A percentile compares a stretch with the other conserved stretches of the same genome.
Conservation (phyloP, 2,888 invertebrate genomes). For the Diachrysia chrysitis region DNA sequence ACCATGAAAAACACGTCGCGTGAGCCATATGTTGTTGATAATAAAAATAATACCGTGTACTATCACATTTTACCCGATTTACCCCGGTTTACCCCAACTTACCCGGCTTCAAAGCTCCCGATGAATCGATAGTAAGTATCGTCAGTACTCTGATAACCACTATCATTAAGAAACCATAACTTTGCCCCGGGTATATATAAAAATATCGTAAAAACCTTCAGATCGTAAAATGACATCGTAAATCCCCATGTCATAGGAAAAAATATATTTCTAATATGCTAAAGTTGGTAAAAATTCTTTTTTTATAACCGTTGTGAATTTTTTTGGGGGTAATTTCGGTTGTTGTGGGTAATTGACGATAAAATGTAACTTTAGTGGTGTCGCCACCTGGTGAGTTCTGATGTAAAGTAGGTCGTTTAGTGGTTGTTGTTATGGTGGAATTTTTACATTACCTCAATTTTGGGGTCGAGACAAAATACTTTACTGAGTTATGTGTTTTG, state of each 20-base stretch:
- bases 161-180: constrained; percentile 62
- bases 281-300: constrained; percentile 52
- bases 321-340: constrained; percentile 41
- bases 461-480: constrained; percentile 7
- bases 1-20: constrained; percentile 35
- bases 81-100: neutral
- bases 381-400: constrained; percentile 45
- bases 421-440: constrained; percentile 32
- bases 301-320: constrained; percentile 53
- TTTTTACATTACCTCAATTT: constrained; percentile 32
- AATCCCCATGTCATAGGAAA: constrained; percentile 38
- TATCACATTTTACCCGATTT: constrained; percentile 34
- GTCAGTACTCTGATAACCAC: constrained; percentile 54
- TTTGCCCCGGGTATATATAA: constrained; percentile 61
- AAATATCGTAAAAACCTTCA: constrained; percentile 63
- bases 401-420: constrained; percentile 13
- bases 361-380: constrained; percentile 18
- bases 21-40: constrained; percentile 48
- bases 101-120: constrained; percentile 18
- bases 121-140: constrained; percentile 55
- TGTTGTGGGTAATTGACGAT: constrained; percentile 30
- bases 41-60: constrained; percentile 51
- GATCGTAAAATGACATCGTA: constrained; percentile 62
- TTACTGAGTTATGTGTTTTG: neutral
- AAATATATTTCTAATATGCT: constrained; percentile 59